Conservation (phyloP, 2,797 vertebrate genomes). For the Phoxinus dragarum region DNA sequence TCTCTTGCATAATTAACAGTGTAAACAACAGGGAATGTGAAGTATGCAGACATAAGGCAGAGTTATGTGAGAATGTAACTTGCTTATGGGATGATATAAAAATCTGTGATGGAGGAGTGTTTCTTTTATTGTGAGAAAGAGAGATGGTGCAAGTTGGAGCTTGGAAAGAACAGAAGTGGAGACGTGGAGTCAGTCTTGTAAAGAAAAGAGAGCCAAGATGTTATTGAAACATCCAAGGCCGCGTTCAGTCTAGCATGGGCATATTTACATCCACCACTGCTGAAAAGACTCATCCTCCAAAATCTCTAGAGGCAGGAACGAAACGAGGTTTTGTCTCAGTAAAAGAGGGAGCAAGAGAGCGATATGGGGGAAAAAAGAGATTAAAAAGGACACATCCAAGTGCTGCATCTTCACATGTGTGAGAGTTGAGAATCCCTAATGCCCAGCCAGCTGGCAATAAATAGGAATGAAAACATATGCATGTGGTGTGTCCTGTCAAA, state of each 20-base stretch:
- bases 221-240: conserved; percentile 18
- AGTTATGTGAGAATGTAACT: conserved; percentile 26
- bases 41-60: conserved; percentile 13
- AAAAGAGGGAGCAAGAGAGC: neutral
- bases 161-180: neutral
- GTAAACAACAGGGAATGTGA: conserved; percentile 3
- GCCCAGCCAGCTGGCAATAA: conserved; percentile 38
- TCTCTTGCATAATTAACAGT: neutral
- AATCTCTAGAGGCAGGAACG: neutral
- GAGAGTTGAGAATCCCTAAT: conserved; percentile 9
- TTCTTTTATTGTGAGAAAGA: neutral
- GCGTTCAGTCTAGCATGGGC: neutral
- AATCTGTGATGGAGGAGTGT: conserved; percentile 13
- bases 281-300: neutral
- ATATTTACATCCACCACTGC: neutral
- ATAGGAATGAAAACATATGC: conserved; percentile 6
- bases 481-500: conserved; percentile 29
- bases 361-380: neutral
- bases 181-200: neutral
- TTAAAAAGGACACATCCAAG: neutral
- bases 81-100: neutral
- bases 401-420: neutral
- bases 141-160: neutral
- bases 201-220: neutral
- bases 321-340: neutral